These are phyloP conservation scores for Ylistrum balloti DNA, from an alignment of 1,140 invertebrate genomes.

Conservation along the genomic window DNA sequence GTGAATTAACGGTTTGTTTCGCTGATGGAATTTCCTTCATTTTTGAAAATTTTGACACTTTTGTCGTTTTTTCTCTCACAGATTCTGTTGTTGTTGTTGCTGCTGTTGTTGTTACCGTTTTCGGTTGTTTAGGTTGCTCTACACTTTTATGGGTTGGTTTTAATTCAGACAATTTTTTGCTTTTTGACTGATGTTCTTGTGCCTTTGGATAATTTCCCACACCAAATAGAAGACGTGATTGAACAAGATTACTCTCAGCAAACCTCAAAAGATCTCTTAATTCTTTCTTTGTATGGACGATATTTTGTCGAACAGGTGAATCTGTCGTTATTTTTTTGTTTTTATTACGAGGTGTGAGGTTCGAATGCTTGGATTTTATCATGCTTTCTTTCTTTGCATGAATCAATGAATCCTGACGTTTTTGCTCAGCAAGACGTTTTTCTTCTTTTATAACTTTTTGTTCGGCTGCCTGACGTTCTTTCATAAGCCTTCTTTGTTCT, in stretches of 20 bases:
- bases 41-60: not conserved
- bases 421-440: slow-evolving; percentile 48
- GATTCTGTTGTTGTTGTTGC: no score
- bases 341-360: not conserved
- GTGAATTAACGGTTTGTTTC: not conserved
- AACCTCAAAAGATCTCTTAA: not conserved
- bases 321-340: not conserved
- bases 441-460: slow-evolving; percentile 52
- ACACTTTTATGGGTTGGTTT: not conserved
- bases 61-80: slow-evolving; percentile 23
- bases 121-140: not conserved
- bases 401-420: slow-evolving; percentile 46
- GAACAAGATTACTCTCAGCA: not conserved
- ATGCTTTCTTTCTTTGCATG: not conserved
- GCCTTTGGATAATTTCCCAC: not conserved
- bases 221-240: not conserved
- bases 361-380: not conserved
- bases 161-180: not conserved
- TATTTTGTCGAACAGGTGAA: not conserved
- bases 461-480: slow-evolving; percentile 53
- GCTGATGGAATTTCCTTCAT: not conserved
- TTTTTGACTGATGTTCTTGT: no score
- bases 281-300: not conserved
- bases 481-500: slow-evolving; percentile 1
- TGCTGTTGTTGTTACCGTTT: not conserved